phyloP scores from a whole-genome alignment of 2,888 invertebrate species.

The Muscina levida region DNA sequence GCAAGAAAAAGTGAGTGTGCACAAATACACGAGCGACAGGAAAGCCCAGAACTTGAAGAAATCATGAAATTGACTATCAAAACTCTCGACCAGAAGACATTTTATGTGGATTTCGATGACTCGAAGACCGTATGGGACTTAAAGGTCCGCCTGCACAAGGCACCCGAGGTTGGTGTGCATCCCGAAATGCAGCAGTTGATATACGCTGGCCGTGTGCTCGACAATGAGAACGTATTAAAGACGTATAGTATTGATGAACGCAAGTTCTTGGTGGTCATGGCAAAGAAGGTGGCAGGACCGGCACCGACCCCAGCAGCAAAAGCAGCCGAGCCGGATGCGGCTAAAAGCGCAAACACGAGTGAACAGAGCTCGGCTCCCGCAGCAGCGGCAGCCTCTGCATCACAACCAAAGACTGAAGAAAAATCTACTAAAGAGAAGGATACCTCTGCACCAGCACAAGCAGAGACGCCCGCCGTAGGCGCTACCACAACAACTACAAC shows the following conservation, averaged over 20 bases:
- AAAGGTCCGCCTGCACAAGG: constrained; percentile 82
- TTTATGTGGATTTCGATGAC: constrained; percentile 92
- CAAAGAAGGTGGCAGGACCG: constrained; percentile 76
- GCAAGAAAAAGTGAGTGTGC: not conserved
- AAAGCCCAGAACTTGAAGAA: constrained; percentile 9
- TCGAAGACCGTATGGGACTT: constrained; percentile 91
- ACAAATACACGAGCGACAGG: not conserved
- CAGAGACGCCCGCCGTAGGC: constrained; percentile 25
- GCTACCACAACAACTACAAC: constrained; percentile 9
- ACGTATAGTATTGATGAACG: constrained; percentile 96
- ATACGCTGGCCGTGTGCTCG: constrained; percentile 95
- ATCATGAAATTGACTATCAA: constrained; percentile 88
- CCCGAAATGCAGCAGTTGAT: constrained; percentile 94
- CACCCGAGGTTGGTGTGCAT: constrained; percentile 80
- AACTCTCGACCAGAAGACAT: constrained; percentile 95
- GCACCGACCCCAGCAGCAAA: constrained; percentile 25
- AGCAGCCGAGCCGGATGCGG: constrained; percentile 37
- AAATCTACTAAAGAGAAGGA: constrained; percentile 51
- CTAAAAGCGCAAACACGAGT: constrained; percentile 57
- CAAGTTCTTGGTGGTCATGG: constrained; percentile 98
- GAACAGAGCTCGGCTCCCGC: constrained; percentile 48
- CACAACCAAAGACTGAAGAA: constrained; percentile 61
- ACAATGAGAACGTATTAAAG: constrained; percentile 89
- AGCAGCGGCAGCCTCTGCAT: constrained; percentile 39
- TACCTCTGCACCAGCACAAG: constrained; percentile 9